Evolutionary conservation across 1,140 invertebrate species (phyloP), one percentile per base, ranked within the genome.

Genomic region (Periplaneta americana): DNA sequence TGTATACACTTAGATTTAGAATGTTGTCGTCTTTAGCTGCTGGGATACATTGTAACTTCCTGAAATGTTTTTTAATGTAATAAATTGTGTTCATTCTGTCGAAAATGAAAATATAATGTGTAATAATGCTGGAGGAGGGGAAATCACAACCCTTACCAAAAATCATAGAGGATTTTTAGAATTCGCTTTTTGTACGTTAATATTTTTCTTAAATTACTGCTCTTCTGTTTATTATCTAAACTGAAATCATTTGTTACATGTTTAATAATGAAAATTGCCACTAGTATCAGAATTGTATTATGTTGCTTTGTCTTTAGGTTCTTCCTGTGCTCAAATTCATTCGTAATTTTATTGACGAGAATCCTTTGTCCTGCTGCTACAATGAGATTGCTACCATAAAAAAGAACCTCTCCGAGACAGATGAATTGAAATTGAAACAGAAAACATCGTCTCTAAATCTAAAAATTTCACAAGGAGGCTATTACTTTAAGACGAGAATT

Each of bases 291-390:
- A 66, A 66, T 22, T 48, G 13, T 48, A 48, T 48, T 48, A 9
- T 48, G 39, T 48, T 48, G 15, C 22, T 66, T n/a, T 4, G 79
- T 75, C 84, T 84, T 32, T 85, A 92, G 90, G 85, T 92, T 39
- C 84, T 93, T 34, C 86, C 88, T 32, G 87, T 91, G 13, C 85
- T 95, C 22, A 89, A 91, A 82, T 94, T 95, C 85, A 86, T 95
- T 4, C 86, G 89, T 74, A 92, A 90, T 78, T 96, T 95, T 86
- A 87, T 96, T 8, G 89, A 92, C 34, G 93, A 94, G 74, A 94
- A 95, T 88, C 92, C 94, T 0, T 87, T 96, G 11, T 93, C 91
- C 85, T 93, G 93, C 74, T 95, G 93, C 84, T 92, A 93, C 76
- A 93, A 94, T 85, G 94, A 96, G 87, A 93, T 96, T 80, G 89